phyloP scores from a whole-genome alignment of 2,113 vertebrate genomes.

The Spizaetus ornatus region DNA sequence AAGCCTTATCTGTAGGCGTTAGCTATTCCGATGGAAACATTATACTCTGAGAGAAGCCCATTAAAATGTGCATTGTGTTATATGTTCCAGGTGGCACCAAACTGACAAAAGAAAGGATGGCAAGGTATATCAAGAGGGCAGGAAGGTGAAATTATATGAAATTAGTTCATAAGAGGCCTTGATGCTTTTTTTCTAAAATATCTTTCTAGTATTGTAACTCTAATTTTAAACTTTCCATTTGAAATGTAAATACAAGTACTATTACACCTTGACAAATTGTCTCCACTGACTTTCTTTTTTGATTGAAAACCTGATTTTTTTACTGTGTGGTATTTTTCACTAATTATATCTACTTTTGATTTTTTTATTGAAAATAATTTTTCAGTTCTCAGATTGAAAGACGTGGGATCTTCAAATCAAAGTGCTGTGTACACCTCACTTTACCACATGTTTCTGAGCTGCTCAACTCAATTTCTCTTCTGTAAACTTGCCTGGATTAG shows the following conservation, averaged over 20 bases:
- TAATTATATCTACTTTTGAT: background rate
- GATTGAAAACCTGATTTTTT: background rate
- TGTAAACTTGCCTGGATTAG: background rate
- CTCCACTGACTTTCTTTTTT: background rate
- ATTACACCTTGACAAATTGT: background rate
- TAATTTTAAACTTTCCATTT: background rate
- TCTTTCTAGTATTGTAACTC: background rate
- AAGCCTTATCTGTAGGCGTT: constrained; percentile 24
- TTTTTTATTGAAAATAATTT: background rate
- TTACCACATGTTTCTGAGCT: background rate
- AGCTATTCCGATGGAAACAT: background rate
- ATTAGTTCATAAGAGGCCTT: background rate
- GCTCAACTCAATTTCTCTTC: background rate
- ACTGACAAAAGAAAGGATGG: background rate
- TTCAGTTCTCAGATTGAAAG: background rate
- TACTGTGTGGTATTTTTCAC: background rate
- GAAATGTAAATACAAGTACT: background rate
- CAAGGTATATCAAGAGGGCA: background rate
- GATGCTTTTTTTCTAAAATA: background rate
- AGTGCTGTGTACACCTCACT: background rate
- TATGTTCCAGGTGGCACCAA: background rate
- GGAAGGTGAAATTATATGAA: background rate
- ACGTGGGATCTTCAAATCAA: fast-evolving
- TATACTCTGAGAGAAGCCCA: background rate
- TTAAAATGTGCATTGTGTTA: background rate